Conservation (phyloP, 2,113 vertebrate species). For the Melanotaenia duboulayi region DNA sequence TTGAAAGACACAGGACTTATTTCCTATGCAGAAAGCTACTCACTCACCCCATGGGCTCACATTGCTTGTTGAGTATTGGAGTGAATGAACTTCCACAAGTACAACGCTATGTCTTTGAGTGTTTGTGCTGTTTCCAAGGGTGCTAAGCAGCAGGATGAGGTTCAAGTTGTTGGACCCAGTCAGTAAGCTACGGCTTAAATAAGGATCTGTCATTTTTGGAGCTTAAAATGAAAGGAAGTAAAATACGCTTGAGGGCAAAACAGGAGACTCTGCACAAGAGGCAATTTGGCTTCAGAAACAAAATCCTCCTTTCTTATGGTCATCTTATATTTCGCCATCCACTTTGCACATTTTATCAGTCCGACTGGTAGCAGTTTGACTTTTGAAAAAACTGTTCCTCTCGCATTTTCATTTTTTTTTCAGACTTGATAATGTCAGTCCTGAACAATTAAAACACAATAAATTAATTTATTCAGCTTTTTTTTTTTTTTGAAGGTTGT, state of each 20-base stretch:
- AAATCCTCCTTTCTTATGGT: conserved; percentile 23
- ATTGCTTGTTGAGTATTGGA: neutral
- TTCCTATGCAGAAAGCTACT: conserved; percentile 23
- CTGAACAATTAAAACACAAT: too few species aligned
- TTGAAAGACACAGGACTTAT: conserved; percentile 31
- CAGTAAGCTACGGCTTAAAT: neutral
- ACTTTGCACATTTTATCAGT: neutral
- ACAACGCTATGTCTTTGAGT: conserved; percentile 12
- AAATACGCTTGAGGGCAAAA: conserved; percentile 5
- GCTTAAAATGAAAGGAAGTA: conserved; percentile 20
- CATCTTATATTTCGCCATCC: conserved; percentile 23
- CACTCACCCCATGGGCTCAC: conserved; percentile 15
- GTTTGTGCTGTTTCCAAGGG: neutral
- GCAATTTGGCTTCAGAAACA: conserved; percentile 10
- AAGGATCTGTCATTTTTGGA: conserved; percentile 5
- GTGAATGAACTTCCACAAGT: conserved; percentile 12
- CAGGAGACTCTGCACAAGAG: conserved; percentile 5
- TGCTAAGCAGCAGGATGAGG: neutral
- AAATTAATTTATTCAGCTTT: too few species aligned
- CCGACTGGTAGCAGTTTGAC: too few species aligned
- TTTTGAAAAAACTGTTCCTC: too few species aligned
- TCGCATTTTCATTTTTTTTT: too few species aligned
- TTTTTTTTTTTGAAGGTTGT: too few species aligned
- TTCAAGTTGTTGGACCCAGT: conserved; percentile 28
- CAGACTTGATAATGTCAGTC: too few species aligned